A percentile compares a stretch with the other conserved stretches of the same genome.
Conservation (phyloP, 1,140 invertebrate species). For the Hypsibius dujardini region DNA sequence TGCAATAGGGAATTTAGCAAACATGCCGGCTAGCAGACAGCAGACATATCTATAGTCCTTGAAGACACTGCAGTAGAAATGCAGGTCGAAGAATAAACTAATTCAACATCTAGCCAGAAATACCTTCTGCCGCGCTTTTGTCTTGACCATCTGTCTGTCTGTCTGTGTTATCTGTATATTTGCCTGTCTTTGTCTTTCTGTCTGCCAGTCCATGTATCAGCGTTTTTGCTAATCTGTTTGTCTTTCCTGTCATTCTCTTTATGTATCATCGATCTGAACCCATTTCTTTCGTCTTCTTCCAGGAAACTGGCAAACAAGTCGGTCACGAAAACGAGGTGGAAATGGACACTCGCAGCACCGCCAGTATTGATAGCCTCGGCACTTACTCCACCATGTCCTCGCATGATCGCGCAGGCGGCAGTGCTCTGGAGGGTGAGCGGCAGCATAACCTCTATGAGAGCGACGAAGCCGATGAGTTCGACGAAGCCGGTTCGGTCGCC, state of each 20-base stretch:
- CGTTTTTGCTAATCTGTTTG: not conserved
- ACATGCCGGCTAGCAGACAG: too few species aligned
- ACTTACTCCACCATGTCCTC: not conserved
- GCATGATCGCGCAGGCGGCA: not conserved
- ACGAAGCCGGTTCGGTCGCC: constrained; percentile 21
- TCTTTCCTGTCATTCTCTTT: not conserved
- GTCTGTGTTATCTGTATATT: too few species aligned
- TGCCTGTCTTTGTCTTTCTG: too few species aligned
- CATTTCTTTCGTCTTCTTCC: not conserved
- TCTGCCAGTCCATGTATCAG: not conserved
- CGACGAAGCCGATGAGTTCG: constrained; percentile 55
- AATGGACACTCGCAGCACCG: constrained; percentile 8
- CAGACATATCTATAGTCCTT: too few species aligned
- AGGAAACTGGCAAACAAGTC: not conserved
- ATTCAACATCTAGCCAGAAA: too few species aligned
- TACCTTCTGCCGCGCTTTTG: too few species aligned
- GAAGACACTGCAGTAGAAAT: too few species aligned
- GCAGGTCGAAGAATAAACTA: too few species aligned
- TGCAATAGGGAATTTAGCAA: too few species aligned
- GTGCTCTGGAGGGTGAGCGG: not conserved
- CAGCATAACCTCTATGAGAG: constrained; percentile 48
- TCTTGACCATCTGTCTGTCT: too few species aligned
- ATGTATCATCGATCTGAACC: not conserved
- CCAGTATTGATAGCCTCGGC: not conserved
- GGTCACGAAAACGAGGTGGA: constrained; percentile 6